Evolutionary conservation across 1,140 invertebrate genomes (phyloP).

Genomic region (Ganaspis sp.): DNA sequence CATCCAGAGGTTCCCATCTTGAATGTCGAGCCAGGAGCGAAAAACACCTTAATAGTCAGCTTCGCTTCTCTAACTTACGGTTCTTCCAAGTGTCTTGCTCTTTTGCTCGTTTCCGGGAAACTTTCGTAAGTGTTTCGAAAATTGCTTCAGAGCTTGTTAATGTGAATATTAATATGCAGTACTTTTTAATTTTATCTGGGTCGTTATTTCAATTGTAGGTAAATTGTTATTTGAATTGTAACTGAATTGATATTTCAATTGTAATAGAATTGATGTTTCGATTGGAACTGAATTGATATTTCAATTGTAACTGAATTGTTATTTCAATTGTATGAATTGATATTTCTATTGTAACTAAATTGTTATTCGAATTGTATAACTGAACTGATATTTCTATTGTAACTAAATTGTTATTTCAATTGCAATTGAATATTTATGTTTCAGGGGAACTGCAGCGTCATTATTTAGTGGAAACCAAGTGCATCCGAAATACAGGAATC

Average conservation of each 20-base stretch:
- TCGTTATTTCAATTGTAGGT: too few species aligned
- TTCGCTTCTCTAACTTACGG: slow-evolving; percentile 61
- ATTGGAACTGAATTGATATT: too few species aligned
- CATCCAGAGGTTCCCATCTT: slow-evolving; percentile 72
- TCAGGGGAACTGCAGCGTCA: slow-evolving; percentile 60
- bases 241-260: too few species aligned
- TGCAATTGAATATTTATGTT: slow-evolving; percentile 27
- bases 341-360: too few species aligned
- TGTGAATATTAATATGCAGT: too few species aligned
- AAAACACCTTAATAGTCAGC: slow-evolving; percentile 68
- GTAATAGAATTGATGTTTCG: too few species aligned
- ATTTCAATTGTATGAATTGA: too few species aligned
- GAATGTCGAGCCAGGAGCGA: slow-evolving; percentile 65
- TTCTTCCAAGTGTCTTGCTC: slow-evolving; percentile 68
- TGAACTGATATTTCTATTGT: too few species aligned
- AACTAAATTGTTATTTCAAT: background rate
- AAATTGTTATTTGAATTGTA: too few species aligned
- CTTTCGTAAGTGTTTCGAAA: slow-evolving; percentile 72
- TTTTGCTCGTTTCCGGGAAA: slow-evolving; percentile 70
- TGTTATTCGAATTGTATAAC: too few species aligned
- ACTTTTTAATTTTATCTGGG: too few species aligned
- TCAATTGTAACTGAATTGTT: too few species aligned
- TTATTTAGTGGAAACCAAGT: slow-evolving; percentile 69
- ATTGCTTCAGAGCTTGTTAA: slow-evolving; percentile 2
- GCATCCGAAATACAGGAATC: slow-evolving; percentile 68